Base-by-base conservation (phyloP, 2,888 invertebrate species). In the Diarsia rubi region DNA sequence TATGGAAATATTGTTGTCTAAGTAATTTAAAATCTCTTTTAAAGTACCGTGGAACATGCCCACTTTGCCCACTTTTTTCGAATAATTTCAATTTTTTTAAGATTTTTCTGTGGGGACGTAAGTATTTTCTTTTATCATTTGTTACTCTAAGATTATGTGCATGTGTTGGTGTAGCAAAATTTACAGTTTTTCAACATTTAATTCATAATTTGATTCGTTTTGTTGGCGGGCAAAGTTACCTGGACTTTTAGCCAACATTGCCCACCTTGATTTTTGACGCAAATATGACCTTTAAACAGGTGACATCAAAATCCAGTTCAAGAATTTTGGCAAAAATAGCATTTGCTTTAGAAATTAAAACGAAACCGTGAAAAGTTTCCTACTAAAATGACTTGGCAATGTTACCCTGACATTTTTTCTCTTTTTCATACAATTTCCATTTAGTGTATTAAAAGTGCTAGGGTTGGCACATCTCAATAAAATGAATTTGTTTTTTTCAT, bases 201-300 rank as follows among this genome's bases (percentile, higher is more conserved):
- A 45, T 68, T 57, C 27, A 42, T 11, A 27, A 69, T 59, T 45
- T 45, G 14, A 6, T 63, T 44, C 6, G 49, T n/a, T 71, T 71
- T 65, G 44, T 19, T n/a, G 21, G 52, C 16, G 63, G 52, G 24
- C 63, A 70, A 63, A 63, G 21, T 52, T 54, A 71, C 24, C 66
- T 54, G 57, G 3, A 65, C 49, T 45, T 71, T 47, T 71, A 45
- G 31, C 65, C 71, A 71, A 71, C 65, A 14, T 65, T 65, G 11
- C 65, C 19, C 37, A 47, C 65, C 0, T 64, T 21, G 65, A 64
- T 71, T 64, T 64, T 71, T 71, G 71, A 71, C 64, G 64, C 16
- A 71, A 64, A 27, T 71, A 63, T 27, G 57, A 5, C 44, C 1
- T 68, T 0, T 68, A 68, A 0, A 8, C 24, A 57, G 57, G 27